A percentile compares a stretch with the other conserved stretches of the same genome.
phyloP scores from a whole-genome alignment of 2,888 invertebrate species.

The Scaptomyza reducta region DNA sequence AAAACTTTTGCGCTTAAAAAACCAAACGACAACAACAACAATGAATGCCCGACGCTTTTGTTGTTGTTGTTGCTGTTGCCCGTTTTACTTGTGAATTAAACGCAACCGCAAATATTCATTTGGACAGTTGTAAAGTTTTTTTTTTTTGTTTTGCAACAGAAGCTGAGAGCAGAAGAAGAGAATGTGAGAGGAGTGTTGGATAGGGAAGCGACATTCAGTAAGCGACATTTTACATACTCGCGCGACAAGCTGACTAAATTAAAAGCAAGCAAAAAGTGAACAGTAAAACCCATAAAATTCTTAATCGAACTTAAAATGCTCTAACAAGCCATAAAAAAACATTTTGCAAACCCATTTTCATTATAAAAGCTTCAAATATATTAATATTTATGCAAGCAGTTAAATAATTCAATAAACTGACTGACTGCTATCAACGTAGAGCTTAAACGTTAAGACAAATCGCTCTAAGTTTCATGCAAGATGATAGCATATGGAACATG shows the following conservation, averaged over 20 bases:
- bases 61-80: constrained; percentile 47
- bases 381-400: no score
- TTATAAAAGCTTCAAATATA: not conserved
- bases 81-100: constrained; percentile 84
- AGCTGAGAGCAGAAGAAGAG: constrained; percentile 23
- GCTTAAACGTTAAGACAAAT: not conserved
- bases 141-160: constrained; percentile 55
- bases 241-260: constrained; percentile 81
- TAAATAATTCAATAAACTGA: not conserved
- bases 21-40: constrained; percentile 18
- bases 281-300: not conserved
- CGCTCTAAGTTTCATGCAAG: no score
- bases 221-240: constrained; percentile 68
- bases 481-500: no score
- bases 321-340: not conserved
- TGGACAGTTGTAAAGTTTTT: constrained; percentile 83
- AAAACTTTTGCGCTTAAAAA: constrained; percentile 68
- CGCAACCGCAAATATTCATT: constrained; percentile 85
- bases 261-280: constrained; percentile 61
- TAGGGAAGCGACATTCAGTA: constrained; percentile 33
- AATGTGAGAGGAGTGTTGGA: not conserved
- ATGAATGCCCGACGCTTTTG: constrained; percentile 46
- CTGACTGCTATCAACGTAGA: not conserved
- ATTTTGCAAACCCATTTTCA: not conserved
- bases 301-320: constrained; percentile 17